Percentiles rank a stretch among this genome's conserved stretches.
Evolutionary conservation across 2,113 vertebrate genomes (phyloP).

Genomic region (Ictalurus furcatus): DNA sequence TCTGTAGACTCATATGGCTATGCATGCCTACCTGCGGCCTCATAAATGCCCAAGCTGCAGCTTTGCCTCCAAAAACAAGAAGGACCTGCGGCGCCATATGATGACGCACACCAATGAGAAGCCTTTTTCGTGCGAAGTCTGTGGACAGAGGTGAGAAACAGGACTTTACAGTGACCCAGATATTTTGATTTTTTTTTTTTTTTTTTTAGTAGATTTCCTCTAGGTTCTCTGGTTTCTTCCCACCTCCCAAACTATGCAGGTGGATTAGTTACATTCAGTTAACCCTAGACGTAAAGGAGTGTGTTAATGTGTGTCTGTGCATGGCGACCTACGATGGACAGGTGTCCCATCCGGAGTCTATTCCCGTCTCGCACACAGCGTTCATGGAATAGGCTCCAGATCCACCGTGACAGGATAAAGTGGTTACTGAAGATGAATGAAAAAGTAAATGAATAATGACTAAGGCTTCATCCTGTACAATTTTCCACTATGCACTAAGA

Average conservation of each 20-base stretch:
- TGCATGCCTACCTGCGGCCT: slow-evolving; percentile 88
- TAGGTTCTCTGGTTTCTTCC: background rate
- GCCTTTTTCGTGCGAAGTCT: slow-evolving; percentile 90
- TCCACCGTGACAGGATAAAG: background rate
- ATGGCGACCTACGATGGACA: background rate
- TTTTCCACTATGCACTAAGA: background rate
- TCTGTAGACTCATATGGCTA: slow-evolving; percentile 85
- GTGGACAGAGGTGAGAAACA: slow-evolving; percentile 87
- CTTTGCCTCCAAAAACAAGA: slow-evolving; percentile 98
- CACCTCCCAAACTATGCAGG: background rate
- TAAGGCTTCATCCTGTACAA: background rate
- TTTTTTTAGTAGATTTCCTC: background rate
- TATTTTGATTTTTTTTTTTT: background rate
- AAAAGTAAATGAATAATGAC: background rate
- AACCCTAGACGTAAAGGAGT: background rate
- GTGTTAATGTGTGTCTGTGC: background rate
- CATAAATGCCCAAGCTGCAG: slow-evolving; percentile 94
- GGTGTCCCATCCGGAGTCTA: background rate
- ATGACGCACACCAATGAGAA: slow-evolving; percentile 98
- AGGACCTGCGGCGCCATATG: slow-evolving; percentile 91
- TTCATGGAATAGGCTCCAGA: background rate
- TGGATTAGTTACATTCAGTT: background rate
- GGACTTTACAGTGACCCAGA: background rate
- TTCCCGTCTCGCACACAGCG: background rate
- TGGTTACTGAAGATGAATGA: background rate